Evolutionary conservation across 37 sponge, comb jelly and placozoan genomes (phyloP).

Genomic region (Ephydatia muelleri): DNA sequence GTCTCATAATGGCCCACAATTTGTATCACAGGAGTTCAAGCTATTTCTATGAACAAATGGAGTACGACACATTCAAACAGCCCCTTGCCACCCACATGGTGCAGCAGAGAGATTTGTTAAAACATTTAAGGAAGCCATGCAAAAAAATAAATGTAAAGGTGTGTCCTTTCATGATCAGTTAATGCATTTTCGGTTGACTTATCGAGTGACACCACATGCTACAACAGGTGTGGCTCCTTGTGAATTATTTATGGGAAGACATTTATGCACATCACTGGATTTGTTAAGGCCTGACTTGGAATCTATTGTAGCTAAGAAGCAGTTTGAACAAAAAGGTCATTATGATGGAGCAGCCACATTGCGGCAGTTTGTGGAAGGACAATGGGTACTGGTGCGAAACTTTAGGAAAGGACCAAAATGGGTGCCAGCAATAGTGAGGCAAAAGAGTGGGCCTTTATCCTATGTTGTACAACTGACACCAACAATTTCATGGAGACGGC

Average conservation of each 20-base stretch:
- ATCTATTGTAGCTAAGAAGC: not conserved
- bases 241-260: constrained; percentile 3
- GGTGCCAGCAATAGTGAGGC: constrained; percentile 9
- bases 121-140: constrained; percentile 6
- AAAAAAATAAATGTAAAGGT: not conserved
- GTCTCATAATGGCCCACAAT: no score
- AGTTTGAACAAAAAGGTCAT: not conserved
- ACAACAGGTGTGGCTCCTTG: constrained; percentile 11
- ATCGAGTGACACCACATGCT: not conserved
- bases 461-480: no score
- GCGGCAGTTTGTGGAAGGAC: constrained; percentile 11
- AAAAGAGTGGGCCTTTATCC: no score
- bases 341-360: not conserved
- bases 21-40: no score
- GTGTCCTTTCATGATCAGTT: not conserved
- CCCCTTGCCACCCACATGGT: constrained; percentile 4
- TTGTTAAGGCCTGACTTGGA: not conserved
- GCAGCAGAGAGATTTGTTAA: constrained; percentile 5
- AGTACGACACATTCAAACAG: not conserved
- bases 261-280: constrained; percentile 18
- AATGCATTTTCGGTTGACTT: not conserved
- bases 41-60: no score
- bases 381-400: constrained; percentile 27
- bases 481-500: no score
- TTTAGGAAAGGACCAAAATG: constrained; percentile 20